Evolutionary conservation across 2,888 invertebrate species (phyloP), one percentile per base, ranked within the genome.

Genomic region (Heliconius sara): DNA sequence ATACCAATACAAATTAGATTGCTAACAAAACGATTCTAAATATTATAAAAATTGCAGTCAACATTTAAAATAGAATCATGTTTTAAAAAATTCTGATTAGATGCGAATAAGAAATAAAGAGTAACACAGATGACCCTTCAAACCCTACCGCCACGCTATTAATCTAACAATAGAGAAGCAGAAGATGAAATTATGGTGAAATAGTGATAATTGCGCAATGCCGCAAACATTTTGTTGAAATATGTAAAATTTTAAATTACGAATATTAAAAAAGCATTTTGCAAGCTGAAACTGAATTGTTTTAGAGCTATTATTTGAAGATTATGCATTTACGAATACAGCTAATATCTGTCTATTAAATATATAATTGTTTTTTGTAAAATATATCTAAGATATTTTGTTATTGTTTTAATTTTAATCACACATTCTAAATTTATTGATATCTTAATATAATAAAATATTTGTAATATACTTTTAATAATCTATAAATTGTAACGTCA

Each of bases 61-160:
- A 3, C 6, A 47, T 60, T 75, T 27, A 39, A 47, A 27, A 63
- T 43, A 75, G 22, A 22, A 34, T 73, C 2, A 57, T 60, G n/a
- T 34, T 13, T 60, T n/a, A n/a, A 25, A 73, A 57, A 73, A 30
- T 60, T 34, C 73, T 3, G 57, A 25, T 73, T 60, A n/a, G 34
- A 60, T 60, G 25, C 57, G n/a, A 79, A 70, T 76, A 39, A 76
- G 77, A 78, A 74, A 80, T 79, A 82, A 79, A 76, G 57, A 83
- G 80, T 83, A 78, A 39, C 66, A 70, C 78, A 84, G 80, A 78
- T 83, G 84, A 84, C 77, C 75, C 77, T 79, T 82, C 80, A 77
- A 76, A 81, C 71, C 52, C 84, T 83, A 85, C 84, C 86, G 87
- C 89, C 89, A 88, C 86, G 89, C 89, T 87, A 79, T 83, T 70